Evolutionary conservation across 2,797 vertebrate species (phyloP).

Genomic region (Chromis chromis): DNA sequence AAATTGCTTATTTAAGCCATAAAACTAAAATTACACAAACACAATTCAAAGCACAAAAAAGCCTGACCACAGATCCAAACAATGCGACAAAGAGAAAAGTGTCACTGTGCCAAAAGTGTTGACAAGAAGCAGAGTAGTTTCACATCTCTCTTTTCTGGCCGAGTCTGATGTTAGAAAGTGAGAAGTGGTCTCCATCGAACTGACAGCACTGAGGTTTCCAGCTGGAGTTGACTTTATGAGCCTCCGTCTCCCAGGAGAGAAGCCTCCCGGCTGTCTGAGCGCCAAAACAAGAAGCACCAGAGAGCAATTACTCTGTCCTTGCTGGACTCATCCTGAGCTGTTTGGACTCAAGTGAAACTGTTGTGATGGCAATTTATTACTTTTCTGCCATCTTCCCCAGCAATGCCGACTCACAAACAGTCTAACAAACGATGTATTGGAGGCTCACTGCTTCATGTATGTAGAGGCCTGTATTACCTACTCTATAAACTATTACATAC

Average conservation of each 20-base stretch:
- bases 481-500: not conserved
- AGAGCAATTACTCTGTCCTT: conserved; percentile 14
- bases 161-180: conserved; percentile 36
- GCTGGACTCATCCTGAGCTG: not conserved
- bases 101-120: conserved; percentile 9
- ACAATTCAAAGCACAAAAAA: not conserved
- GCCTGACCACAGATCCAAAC: not conserved
- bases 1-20: not conserved
- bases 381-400: conserved; percentile 7
- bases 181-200: conserved; percentile 27
- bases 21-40: not conserved
- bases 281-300: conserved; percentile 11
- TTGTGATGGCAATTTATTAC: conserved; percentile 35
- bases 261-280: conserved; percentile 3
- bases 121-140: conserved; percentile 39
- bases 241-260: conserved; percentile 11
- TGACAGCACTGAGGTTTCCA: conserved; percentile 3
- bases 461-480: not conserved
- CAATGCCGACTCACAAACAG: not conserved
- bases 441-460: too few species aligned
- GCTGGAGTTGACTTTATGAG: conserved; percentile 15
- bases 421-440: too few species aligned
- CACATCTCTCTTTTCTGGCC: conserved; percentile 42
- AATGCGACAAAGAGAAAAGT: not conserved
- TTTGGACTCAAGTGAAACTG: conserved; percentile 35